phyloP scores from a whole-genome alignment of 2,797 vertebrate species.

The Sebastiscus tertius region DNA sequence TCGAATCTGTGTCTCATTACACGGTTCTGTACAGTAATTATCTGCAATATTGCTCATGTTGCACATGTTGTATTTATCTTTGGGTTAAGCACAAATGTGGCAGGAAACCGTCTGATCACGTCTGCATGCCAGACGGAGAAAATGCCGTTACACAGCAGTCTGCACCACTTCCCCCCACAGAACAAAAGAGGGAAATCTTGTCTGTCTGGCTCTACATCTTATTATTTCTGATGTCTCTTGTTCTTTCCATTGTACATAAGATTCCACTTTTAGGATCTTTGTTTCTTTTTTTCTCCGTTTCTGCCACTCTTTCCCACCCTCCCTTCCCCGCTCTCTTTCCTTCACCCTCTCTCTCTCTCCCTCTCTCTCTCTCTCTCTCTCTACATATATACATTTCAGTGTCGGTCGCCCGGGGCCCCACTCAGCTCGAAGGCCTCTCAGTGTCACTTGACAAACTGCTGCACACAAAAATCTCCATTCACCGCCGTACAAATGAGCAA shows the following conservation, averaged over 20 bases:
- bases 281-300: not conserved
- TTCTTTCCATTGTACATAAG: not conserved
- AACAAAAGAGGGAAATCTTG: not conserved
- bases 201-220: not conserved
- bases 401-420: not conserved
- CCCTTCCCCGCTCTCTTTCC: too few relatives aligned
- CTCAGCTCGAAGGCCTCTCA: not conserved
- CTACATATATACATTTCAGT: not conserved
- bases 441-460: slow-evolving; percentile 15
- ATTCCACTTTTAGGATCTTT: not conserved
- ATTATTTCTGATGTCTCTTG: not conserved
- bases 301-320: not conserved
- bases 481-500: slow-evolving; percentile 25
- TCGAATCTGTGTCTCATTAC: too few relatives aligned
- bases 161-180: not conserved
- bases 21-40: too few relatives aligned
- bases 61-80: not conserved
- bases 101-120: not conserved
- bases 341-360: not conserved
- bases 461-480: slow-evolving; percentile 55
- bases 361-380: not conserved
- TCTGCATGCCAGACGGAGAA: not conserved
- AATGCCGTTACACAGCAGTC: not conserved
- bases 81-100: not conserved
- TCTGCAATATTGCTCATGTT: not conserved